Evolutionary conservation across 2,888 invertebrate species (phyloP).

Genomic region (Syritta pipiens): DNA sequence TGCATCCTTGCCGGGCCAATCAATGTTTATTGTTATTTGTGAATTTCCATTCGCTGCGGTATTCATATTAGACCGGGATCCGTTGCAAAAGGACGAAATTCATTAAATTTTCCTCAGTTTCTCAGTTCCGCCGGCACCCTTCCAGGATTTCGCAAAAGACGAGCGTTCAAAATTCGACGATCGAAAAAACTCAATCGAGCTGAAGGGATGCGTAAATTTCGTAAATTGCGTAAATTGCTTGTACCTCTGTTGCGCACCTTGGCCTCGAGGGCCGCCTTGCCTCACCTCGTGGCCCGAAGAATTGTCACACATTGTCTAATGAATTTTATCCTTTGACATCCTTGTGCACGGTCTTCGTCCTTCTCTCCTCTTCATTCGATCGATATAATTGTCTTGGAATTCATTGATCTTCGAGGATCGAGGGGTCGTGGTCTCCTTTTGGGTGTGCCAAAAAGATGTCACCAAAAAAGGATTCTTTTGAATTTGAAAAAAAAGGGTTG

Average conservation of each 20-base stretch:
- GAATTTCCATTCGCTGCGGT: slow-evolving; percentile 59
- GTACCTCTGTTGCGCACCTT: too few relatives aligned
- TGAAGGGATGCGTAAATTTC: slow-evolving; percentile 21
- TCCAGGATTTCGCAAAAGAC: neutral
- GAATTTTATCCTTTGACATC: slow-evolving; percentile 38
- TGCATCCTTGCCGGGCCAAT: slow-evolving; percentile 29
- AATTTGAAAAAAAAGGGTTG: slow-evolving; percentile 44
- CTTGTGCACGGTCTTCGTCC: neutral
- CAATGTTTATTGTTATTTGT: slow-evolving; percentile 69
- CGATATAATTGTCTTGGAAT: slow-evolving; percentile 53
- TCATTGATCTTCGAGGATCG: slow-evolving; percentile 42
- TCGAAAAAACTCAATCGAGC: slow-evolving; percentile 61
- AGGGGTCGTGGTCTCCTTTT: slow-evolving; percentile 61
- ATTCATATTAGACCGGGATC: slow-evolving; percentile 50
- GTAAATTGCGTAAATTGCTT: slow-evolving; percentile 30
- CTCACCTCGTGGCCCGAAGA: slow-evolving; percentile 48
- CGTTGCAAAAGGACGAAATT: slow-evolving; percentile 56
- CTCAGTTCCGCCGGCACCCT: slow-evolving; percentile 6
- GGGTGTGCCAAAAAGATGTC: slow-evolving; percentile 65
- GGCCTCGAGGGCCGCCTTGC: slow-evolving; percentile 14
- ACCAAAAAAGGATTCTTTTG: slow-evolving; percentile 39
- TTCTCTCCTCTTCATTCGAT: slow-evolving; percentile 28
- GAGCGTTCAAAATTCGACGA: slow-evolving; percentile 6
- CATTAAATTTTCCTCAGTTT: slow-evolving; percentile 63
- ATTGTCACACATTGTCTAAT: slow-evolving; percentile 69